Evolutionary conservation across 2,113 vertebrate genomes (phyloP), one percentile per base, ranked within the genome.

Genomic region (Nothocercus julius): DNA sequence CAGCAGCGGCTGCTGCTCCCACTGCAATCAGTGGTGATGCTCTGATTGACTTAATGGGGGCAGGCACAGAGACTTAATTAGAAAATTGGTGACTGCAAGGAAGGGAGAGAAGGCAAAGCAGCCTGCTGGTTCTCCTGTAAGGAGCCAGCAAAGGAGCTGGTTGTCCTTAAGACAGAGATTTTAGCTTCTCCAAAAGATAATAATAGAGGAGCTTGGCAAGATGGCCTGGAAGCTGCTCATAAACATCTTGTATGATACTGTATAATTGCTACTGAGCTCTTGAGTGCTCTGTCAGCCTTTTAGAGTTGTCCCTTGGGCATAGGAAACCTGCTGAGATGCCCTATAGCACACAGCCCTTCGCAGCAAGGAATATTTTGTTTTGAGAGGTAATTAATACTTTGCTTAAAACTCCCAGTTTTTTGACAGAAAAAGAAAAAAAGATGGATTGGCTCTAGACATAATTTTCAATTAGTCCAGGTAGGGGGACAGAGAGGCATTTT

Each of bases 31-130:
- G 62, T 36, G 30, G 66, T 0, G 0, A 84, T 1, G 10, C 61
- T 83, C 94, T 93, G 85, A 93, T 82, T 95, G 93, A 93, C 91
- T 94, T 94, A 95, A 96, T 62, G 69, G 69, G 85, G 64, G 42
- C 80, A 91, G 68, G 51, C 73, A 75, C n/a, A 82, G 77, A 89
- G 56, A 85, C 62, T 93, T 95, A 94, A 96, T 96, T 92, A 91
- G 80, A 95, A 96, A 95, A 95, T 82, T 90, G 80, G 82, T 88
- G 83, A 79, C 85, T 94, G 66, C 82, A 75, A 90, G 62, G 76
- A 83, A 90, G 86, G 81, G n/a, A 91, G 75, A 79, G 66, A 87
- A 92, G n/a, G 70, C 16, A 47, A 66, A 92, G 66, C 30, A 79
- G 76, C 28, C 61, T 80, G 27, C 9, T 32, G 81, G 79, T 38